Evolutionary conservation across 2,797 vertebrate species (phyloP), one percentile per base, ranked within the genome.

Genomic region (Squalus acanthias): DNA sequence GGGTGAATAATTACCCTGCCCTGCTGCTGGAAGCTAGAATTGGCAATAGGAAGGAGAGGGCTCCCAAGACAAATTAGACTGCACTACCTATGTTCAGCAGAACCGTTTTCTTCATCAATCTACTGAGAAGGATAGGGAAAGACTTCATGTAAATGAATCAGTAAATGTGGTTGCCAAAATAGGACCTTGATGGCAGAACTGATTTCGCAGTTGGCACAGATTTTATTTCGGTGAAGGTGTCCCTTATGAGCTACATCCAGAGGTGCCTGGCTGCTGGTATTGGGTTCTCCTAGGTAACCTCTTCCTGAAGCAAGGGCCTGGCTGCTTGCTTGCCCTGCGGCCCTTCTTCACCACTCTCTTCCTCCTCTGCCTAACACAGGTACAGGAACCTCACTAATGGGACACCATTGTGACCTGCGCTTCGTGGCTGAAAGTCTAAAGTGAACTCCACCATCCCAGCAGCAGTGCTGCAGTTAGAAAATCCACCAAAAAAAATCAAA

Each of bases 1-100:
- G n/a, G n/a, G 6, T 93, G 39, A 39, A 24, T 93, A 69, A 93
- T 69, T 69, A 93, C 91, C 8, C n/a, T 24, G 17, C 17, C 65
- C 91, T 67, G 65, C n/a, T 46, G n/a, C 89, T 69, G 20, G 63
- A 69, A 69, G 91, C 91, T 39, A 93, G 39, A 93, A 65, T 93
- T 93, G 9, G 65, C 22, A 91, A 63, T 91, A 17, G 57, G 57
- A 93, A 39, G 91, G 65, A 67, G 91, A 67, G 17, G 20, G 63
- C 63, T 93, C 91, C 91, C 91, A 93, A 22, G 63, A 93, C 91
- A 93, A 93, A 67, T 93, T 69, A 67, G 22, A 69, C n/a, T 93
- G 63, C 20, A 46, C 91, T 46, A 93, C 91, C 65, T 65, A 24
- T 24, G 91, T 46, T 46, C 39, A 93, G n/a, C 39, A 93, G 65